Base-by-base conservation (phyloP, 2,888 invertebrate species). In the Hypolimnas misippus region DNA sequence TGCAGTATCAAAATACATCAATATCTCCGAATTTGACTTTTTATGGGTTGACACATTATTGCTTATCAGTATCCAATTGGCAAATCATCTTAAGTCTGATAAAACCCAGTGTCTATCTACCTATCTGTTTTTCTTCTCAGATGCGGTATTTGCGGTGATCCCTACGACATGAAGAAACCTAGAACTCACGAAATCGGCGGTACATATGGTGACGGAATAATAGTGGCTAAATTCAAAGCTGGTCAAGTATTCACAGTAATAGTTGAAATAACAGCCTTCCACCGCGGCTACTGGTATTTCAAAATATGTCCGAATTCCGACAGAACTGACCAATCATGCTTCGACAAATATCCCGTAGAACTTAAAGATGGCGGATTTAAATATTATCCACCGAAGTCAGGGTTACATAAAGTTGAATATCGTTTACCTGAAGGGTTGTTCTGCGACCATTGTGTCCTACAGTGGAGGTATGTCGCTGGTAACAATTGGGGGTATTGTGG, bases 381-480 rank as follows among this genome's bases (percentile, higher is more conserved):
- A 54, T 96, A 93, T 77, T 96, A 95, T 77, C 96, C 96, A 0
- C 93, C 93, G 42, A 93, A 93, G 31, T 95, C 95, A 63, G 95
- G 94, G 66, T 93, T 93, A 52, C 96, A 96, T 76, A 94, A 95
- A 67, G 93, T 95, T 44, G 93, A 93, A 54, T 94, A 95, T 68
- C 90, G 93, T 58, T 84, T 96, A 0, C 94, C 93, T 0, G 40
- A 83, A 35, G 94, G 93, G 12, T 74, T 97, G 4, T 93, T 93
- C 8, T 97, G 97, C 76, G 92, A 93, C 0, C 96, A 96, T 76
- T 97, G 97, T 76, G 94, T 97, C 0, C 88, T 97, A 0, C 97
- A 97, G 75, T 98, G 97, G 97, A 93, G 94, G 70, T 98, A 97
- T 77, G 93, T 95, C 5, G 96, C 97, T 42, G 97, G 96, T 0